These are phyloP conservation scores for Coreoperca whiteheadi DNA, from an alignment of 2,113 vertebrate species.

Conservation along the genomic window DNA sequence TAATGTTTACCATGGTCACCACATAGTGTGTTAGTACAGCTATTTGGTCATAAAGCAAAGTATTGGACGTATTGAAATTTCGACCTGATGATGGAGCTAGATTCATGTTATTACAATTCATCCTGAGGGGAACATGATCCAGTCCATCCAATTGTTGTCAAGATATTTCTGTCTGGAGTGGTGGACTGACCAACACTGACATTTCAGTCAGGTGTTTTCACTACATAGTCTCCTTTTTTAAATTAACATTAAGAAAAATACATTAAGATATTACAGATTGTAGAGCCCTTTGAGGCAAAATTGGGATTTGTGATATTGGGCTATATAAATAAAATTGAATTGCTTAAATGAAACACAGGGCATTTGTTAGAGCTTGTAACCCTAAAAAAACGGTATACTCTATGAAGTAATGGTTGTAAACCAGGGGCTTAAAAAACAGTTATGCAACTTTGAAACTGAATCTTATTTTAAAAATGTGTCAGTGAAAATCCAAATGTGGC, in stretches of 20 bases:
- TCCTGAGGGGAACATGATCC: too few relatives aligned
- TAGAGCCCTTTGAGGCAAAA: too few relatives aligned
- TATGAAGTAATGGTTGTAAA: neutral
- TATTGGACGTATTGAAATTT: neutral
- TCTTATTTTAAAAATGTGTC: neutral
- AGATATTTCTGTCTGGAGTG: too few relatives aligned
- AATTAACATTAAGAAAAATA: neutral
- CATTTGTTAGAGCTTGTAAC: neutral
- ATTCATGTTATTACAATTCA: too few relatives aligned
- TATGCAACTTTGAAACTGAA: neutral
- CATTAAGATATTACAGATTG: too few relatives aligned
- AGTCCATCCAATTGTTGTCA: too few relatives aligned
- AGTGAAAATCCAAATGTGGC: conserved; percentile 5
- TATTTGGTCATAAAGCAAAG: neutral
- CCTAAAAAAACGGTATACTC: neutral
- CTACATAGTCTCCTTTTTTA: too few relatives aligned
- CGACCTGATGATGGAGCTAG: neutral
- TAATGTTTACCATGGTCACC: too few relatives aligned
- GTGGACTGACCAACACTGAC: too few relatives aligned
- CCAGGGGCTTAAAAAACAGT: neutral
- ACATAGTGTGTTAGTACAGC: too few relatives aligned
- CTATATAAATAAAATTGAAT: too few relatives aligned
- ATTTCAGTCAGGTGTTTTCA: neutral
- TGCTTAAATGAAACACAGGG: neutral
- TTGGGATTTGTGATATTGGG: too few relatives aligned